phyloP scores from a whole-genome alignment of 2,113 vertebrate genomes.

The Lophochroa leadbeateri region DNA sequence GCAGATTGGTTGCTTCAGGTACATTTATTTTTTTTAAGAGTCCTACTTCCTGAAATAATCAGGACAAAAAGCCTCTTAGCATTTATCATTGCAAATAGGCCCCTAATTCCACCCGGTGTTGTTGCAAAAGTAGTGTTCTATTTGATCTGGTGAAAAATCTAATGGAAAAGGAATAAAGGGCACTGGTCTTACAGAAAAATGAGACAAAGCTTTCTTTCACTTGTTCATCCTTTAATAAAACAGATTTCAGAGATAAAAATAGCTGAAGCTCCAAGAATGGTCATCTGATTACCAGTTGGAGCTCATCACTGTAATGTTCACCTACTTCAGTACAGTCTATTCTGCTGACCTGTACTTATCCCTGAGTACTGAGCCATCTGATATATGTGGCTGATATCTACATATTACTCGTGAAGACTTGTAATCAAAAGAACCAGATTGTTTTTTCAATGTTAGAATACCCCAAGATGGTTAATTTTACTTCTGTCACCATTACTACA shows the following conservation, averaged over 20 bases:
- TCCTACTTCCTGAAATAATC: neutral
- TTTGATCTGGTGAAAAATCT: neutral
- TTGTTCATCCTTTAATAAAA: neutral
- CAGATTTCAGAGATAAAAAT: neutral
- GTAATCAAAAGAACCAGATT: neutral
- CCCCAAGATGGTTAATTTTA: neutral
- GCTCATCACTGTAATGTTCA: neutral
- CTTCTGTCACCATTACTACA: neutral
- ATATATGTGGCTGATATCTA: neutral
- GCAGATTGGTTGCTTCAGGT: neutral
- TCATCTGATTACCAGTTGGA: neutral
- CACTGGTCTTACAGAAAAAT: neutral
- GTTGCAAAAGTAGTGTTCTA: neutral
- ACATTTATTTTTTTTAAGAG: neutral
- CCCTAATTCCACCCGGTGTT: neutral
- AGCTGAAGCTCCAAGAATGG: neutral
- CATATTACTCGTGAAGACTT: neutral
- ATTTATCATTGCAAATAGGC: neutral
- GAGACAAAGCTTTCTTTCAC: neutral
- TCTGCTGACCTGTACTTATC: neutral
- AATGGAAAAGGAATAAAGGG: neutral
- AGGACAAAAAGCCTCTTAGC: neutral
- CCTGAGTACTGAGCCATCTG: neutral
- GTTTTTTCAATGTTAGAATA: neutral
- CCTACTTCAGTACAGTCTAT: neutral